Evolutionary conservation across 92 coral and sea anemone genomes (phyloP).

Genomic region (Desmophyllum pertusum): DNA sequence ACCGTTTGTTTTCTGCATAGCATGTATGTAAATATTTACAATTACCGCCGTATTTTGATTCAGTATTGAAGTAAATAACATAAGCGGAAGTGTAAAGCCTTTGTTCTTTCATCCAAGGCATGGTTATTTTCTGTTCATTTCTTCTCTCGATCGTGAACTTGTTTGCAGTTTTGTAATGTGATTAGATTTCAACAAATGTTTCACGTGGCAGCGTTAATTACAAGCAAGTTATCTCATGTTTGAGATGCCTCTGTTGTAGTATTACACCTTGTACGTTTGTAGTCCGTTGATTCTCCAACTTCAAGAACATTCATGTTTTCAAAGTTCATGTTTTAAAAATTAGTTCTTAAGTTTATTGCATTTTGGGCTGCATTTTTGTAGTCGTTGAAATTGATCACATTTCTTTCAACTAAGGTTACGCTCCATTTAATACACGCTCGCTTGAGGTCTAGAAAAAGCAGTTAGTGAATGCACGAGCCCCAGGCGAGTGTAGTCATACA

Average conservation of each 20-base stretch:
- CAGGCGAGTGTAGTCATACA: too few relatives aligned
- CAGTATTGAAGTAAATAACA: neutral
- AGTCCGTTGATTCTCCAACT: neutral
- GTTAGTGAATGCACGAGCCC: too few relatives aligned
- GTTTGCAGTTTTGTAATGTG: neutral
- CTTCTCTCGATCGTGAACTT: neutral
- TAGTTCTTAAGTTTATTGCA: neutral
- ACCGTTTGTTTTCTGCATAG: neutral
- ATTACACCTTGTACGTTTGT: neutral
- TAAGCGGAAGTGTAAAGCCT: neutral
- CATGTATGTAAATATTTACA: constrained; percentile 18
- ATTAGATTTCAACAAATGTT: neutral
- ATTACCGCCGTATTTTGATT: neutral
- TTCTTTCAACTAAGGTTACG: neutral
- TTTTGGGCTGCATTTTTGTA: neutral
- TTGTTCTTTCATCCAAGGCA: neutral
- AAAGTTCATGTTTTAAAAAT: too few relatives aligned
- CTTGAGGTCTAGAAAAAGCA: too few relatives aligned
- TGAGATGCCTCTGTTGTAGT: neutral
- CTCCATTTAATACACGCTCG: neutral
- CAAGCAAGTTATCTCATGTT: neutral
- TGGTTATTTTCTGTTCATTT: neutral
- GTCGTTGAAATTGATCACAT: neutral
- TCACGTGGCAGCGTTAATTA: neutral
- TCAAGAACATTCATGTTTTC: neutral